Evolutionary conservation across 2,113 vertebrate species (phyloP), one percentile per base, ranked within the genome.

Genomic region (Buteo buteo): DNA sequence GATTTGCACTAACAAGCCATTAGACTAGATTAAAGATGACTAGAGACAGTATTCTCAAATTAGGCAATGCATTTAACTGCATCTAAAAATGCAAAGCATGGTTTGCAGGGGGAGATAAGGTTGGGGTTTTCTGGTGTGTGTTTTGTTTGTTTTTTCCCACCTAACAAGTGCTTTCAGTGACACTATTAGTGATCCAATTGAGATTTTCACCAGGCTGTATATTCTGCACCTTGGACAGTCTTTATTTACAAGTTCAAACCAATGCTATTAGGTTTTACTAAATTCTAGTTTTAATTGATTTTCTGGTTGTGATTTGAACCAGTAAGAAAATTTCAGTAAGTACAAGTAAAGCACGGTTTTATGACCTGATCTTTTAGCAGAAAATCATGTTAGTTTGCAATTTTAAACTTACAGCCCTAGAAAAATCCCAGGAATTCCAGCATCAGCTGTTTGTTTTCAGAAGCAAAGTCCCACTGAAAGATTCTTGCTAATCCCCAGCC

Each of bases 401-500:
- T 94, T 94, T 96, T 93, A 81, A 97, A 96, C 80, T 88, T 96
- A 91, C 86, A 94, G 91, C 96, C 83, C 90, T 92, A 47, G 94
- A 98, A 97, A 97, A 98, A 98, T 98, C 88, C 82, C 89, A 94
- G 95, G 98, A 98, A 98, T 98, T 93, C 94, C 97, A 93, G 90
- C 95, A 88, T 97, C 96, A 98, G 98, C 97, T 97, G 89, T 97
- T 98, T 98, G 97, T 97, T 98, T 97, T 97, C 96, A 97, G 92
- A 96, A 97, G 97, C 96, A 97, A 98, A 97, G 96, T 97, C 97
- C 96, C 96, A 98, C 97, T 97, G 97, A 97, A 98, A 98, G 95
- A 85, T 96, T 96, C 97, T 97, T 79, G 19, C 92, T 97, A 97
- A 97, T 97, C 97, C 97, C 97, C 86, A 92, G 96, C 96, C 94